These are phyloP conservation scores for Etheostoma spectabile DNA, from an alignment of 2,113 vertebrate genomes.

Conservation along the genomic window DNA sequence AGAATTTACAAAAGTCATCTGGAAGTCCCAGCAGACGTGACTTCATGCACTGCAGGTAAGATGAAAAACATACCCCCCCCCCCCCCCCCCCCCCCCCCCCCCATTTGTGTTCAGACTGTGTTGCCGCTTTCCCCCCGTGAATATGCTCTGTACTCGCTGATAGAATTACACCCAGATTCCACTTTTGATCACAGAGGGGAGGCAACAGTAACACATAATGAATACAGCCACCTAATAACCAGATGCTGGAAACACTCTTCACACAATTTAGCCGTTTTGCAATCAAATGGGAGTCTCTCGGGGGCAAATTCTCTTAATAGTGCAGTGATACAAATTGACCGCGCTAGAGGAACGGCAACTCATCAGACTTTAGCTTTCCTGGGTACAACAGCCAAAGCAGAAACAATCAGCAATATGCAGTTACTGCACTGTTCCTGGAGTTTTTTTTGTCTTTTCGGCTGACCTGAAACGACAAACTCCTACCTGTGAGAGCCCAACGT, in stretches of 20 bases:
- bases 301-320: constrained; percentile 61
- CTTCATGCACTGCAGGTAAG: neutral
- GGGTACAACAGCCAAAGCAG: constrained; percentile 4
- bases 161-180: constrained; percentile 57
- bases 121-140: constrained; percentile 16
- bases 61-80: neutral
- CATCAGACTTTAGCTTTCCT: constrained; percentile 31
- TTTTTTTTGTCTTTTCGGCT: constrained; percentile 18
- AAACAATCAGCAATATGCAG: constrained; percentile 48
- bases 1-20: neutral
- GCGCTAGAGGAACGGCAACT: constrained; percentile 29
- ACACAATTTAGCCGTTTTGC: constrained; percentile 59
- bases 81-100: neutral
- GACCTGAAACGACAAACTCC: constrained; percentile 51
- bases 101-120: constrained; percentile 5
- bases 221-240: constrained; percentile 67
- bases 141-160: constrained; percentile 21
- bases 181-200: constrained; percentile 65
- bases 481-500: constrained; percentile 10
- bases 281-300: constrained; percentile 63
- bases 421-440: constrained; percentile 44
- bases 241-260: constrained; percentile 60
- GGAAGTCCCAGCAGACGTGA: neutral
- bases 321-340: constrained; percentile 58
- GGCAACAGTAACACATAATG: constrained; percentile 62